phyloP scores from a whole-genome alignment of 2,113 vertebrate genomes.

The Meleagris gallopavo region DNA sequence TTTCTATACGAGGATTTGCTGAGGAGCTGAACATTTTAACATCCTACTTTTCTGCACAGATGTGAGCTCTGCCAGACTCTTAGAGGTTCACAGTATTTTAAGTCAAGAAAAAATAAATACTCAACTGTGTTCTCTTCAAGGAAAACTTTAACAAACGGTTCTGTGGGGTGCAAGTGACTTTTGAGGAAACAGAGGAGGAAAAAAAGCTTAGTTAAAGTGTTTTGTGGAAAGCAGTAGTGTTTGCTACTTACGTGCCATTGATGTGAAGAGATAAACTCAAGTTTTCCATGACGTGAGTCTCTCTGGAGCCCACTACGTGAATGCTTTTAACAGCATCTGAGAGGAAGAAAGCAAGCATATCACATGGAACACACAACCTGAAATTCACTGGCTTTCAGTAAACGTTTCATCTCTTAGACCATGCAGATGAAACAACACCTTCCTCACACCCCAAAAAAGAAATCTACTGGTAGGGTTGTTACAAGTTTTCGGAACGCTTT shows the following conservation, averaged over 20 bases:
- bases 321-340: slow-evolving; percentile 86
- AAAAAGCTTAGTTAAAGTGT: neutral
- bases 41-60: neutral
- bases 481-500: neutral
- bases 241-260: slow-evolving; percentile 86
- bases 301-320: slow-evolving; percentile 78
- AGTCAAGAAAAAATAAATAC: neutral
- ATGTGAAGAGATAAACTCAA: slow-evolving; percentile 82
- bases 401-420: neutral
- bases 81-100: neutral
- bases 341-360: neutral
- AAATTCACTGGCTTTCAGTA: neutral
- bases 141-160: neutral
- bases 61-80: neutral
- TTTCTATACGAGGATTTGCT: neutral
- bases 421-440: neutral
- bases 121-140: neutral
- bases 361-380: accelerated
- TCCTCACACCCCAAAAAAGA: neutral
- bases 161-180: neutral
- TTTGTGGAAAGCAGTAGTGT: neutral
- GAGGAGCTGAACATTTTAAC: neutral
- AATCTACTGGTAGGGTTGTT: neutral
- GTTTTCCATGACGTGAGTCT: slow-evolving; percentile 81
- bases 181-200: neutral